phyloP scores from a whole-genome alignment of 2,888 invertebrate species.

The Barypeithes pellucidus region DNA sequence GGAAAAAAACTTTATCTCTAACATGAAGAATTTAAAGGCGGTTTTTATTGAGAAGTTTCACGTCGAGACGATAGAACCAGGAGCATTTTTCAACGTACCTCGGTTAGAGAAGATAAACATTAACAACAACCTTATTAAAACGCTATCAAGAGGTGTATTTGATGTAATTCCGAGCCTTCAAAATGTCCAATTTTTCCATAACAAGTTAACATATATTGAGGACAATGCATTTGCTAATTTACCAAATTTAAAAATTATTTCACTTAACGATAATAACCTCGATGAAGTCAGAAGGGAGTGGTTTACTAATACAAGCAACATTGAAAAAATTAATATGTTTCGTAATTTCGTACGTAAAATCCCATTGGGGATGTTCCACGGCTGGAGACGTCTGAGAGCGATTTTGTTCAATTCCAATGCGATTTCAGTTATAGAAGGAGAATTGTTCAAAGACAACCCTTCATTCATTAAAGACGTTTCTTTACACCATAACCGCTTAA shows the following conservation, averaged over 20 bases:
- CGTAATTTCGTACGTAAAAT: conserved; percentile 4
- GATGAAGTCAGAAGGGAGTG: not conserved
- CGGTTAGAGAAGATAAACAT: not conserved
- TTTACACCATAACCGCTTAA: not conserved
- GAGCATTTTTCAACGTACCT: conserved; percentile 12
- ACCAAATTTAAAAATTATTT: not conserved
- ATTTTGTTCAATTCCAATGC: conserved; percentile 14
- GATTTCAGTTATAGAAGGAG: conserved; percentile 3
- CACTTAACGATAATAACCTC: conserved; percentile 5
- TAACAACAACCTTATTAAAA: not conserved
- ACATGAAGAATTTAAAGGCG: not conserved
- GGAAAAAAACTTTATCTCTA: conserved; percentile 10
- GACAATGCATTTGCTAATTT: conserved; percentile 19
- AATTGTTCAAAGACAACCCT: conserved; percentile 6
- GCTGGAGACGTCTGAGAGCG: not conserved
- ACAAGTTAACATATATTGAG: conserved; percentile 1
- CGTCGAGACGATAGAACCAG: conserved; percentile 6
- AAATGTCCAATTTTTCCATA: not conserved
- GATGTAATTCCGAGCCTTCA: conserved; percentile 5
- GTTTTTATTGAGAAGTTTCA: not conserved
- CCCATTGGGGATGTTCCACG: conserved; percentile 12
- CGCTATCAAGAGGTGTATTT: not conserved
- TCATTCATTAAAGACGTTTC: not conserved
- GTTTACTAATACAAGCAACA: conserved; percentile 23
- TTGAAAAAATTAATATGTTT: not conserved